Percentiles rank a stretch among this genome's conserved stretches.
These are phyloP conservation scores for Lampris megalopsis DNA, from an alignment of 2,113 vertebrate species.

Conservation along the genomic window DNA sequence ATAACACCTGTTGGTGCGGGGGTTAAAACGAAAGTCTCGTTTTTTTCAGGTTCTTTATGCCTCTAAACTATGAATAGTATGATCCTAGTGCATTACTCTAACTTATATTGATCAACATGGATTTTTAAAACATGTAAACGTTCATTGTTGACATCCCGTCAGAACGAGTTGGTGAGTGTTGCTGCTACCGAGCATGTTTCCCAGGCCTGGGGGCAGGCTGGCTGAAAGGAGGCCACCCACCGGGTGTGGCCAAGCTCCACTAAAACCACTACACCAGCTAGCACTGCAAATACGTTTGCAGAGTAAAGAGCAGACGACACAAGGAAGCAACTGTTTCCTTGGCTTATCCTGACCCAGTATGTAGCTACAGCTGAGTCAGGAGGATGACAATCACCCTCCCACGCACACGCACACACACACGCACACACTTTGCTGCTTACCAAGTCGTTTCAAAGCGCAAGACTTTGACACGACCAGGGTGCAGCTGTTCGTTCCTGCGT, in stretches of 20 bases:
- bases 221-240: too few relatives aligned
- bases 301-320: neutral
- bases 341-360: slow-evolving; percentile 32
- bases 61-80: neutral
- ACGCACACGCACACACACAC: slow-evolving; percentile 16
- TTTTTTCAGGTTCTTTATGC: neutral
- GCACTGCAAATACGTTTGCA: neutral
- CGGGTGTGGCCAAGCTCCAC: too few relatives aligned
- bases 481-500: neutral
- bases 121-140: too few relatives aligned
- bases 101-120: too few relatives aligned
- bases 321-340: slow-evolving; percentile 74
- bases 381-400: slow-evolving; percentile 21
- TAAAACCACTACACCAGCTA: too few relatives aligned
- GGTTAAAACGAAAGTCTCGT: neutral
- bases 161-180: too few relatives aligned
- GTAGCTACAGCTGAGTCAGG: slow-evolving; percentile 62
- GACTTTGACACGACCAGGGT: neutral
- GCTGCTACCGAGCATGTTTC: too few relatives aligned
- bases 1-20: slow-evolving; percentile 9
- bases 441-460: slow-evolving; percentile 8
- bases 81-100: neutral
- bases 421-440: slow-evolving; percentile 24
- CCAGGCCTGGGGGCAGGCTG: too few relatives aligned
- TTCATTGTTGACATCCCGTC: too few relatives aligned